Conservation (phyloP, 2,888 invertebrate genomes). For the Tetropium fuscum region DNA sequence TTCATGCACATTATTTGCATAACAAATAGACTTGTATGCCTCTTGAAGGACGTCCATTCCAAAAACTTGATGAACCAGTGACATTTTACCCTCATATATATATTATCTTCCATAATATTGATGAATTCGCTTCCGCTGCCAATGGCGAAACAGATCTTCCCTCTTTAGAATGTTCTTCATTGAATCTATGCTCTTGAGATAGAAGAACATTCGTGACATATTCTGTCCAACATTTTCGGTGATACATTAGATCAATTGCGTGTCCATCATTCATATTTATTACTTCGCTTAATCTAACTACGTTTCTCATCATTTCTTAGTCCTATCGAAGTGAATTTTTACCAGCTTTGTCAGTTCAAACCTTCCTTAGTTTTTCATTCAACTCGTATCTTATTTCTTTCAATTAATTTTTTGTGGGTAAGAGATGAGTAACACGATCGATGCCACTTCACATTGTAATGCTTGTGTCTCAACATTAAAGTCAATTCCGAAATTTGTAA, state of each 20-base stretch:
- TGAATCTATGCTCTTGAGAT: background rate
- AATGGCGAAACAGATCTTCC: slow-evolving; percentile 1
- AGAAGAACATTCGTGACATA: slow-evolving; percentile 1
- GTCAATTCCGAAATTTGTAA: no score
- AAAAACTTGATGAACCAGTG: background rate
- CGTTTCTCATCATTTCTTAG: no score
- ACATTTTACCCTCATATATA: no score
- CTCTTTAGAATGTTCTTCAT: background rate
- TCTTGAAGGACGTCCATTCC: background rate
- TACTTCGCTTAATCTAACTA: no score
- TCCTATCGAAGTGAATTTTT: no score
- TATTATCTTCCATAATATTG: slow-evolving; percentile 1
- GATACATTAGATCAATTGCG: background rate
- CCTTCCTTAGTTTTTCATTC: no score
- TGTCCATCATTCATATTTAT: background rate
- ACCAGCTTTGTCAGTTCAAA: no score
- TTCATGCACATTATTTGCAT: background rate
- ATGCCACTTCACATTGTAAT: no score
- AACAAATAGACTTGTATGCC: slow-evolving; percentile 1
- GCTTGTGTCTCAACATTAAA: no score
- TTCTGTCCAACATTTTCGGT: background rate
- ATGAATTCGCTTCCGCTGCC: slow-evolving; percentile 1
- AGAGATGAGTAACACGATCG: no score
- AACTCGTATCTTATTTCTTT: no score
- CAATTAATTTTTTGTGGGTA: no score